Evolutionary conservation across 2,113 vertebrate genomes (phyloP), one percentile per base, ranked within the genome.

Genomic region (Ancistrus triradiatus): DNA sequence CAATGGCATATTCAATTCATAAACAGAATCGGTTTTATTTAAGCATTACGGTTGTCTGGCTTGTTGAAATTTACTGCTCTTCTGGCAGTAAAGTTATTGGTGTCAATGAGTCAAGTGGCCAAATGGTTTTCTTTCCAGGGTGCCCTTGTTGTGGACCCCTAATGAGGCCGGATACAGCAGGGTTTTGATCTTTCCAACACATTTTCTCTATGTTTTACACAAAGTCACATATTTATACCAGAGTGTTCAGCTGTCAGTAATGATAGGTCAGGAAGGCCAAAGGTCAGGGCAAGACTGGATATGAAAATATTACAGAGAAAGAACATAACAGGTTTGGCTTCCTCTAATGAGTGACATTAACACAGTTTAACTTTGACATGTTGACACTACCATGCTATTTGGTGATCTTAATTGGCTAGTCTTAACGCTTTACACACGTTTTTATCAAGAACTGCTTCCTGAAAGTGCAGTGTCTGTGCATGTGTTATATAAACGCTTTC

Each of bases 51-150:
- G 47, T 38, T 56, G 59, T 33, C 56, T 69, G 56, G 50, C 35
- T 42, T 58, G 35, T 51, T 7, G 28, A 63, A 59, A 73, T 72
- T 61, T 72, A 75, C 38, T 22, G 3, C 38, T 42, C 10, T 37
- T 51, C 35, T 61, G 31, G 21, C 25, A 21, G 37, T 59, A 35
- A 40, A 42, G 55, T 73, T 76, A 73, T 51, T 70, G 66, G 66
- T 73, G 74, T 69, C 74, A 69, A 53, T 61, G 55, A 66, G 62
- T 73, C 43, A 27, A 63, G 28, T 63, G 57, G 68, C 46, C n/a
- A 15, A 33, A 21, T 63, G 55, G 60, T 38, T 63, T 24, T 59
- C 25, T 33, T 70, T 25, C 40, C 15, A 55, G 50, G 60, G 37
- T 47, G 43, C 59, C 49, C 21, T 40, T 28, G 6, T 15, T 1